Percentiles rank a stretch among this genome's conserved stretches.
phyloP scores from a whole-genome alignment of 92 coral and sea anemone species.

The Palythoa caribaeorum region DNA sequence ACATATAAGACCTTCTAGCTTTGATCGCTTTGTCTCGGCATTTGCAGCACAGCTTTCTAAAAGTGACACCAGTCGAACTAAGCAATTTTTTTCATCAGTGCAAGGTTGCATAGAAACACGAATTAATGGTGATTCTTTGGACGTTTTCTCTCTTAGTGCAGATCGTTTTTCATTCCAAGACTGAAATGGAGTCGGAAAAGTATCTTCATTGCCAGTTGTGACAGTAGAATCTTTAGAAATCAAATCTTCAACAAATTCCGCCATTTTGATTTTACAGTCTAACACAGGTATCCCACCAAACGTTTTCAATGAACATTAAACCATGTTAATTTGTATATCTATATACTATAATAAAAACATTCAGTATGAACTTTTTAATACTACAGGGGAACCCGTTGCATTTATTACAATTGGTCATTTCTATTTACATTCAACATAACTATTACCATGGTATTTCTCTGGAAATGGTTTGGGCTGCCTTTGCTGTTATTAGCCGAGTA shows the following conservation, averaged over 20 bases:
- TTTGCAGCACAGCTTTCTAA: constrained; percentile 21
- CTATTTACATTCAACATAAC: not conserved
- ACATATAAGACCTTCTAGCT: constrained; percentile 25
- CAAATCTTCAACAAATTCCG: not conserved
- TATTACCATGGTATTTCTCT: constrained; percentile 15
- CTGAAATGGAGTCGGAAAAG: too few species aligned
- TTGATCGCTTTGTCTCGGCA: constrained; percentile 34
- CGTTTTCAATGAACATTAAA: too few species aligned
- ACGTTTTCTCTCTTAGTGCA: constrained; percentile 31
- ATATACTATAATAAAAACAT: too few species aligned
- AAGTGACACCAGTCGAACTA: constrained; percentile 28
- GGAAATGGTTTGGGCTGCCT: constrained; percentile 7
- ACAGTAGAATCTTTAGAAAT: not conserved
- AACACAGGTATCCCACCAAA: too few species aligned
- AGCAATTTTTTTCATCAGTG: constrained; percentile 41
- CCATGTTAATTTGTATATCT: too few species aligned
- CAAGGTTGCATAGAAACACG: constrained; percentile 33
- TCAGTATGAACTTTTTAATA: too few species aligned
- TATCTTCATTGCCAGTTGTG: not conserved
- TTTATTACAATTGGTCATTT: too few species aligned
- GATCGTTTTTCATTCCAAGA: constrained; percentile 47
- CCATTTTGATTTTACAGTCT: too few species aligned
- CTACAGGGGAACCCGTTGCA: too few species aligned
- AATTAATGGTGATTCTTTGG: constrained; percentile 4
- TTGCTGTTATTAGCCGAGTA: constrained; percentile 1